Conservation (phyloP, 2,888 invertebrate species). For the Caradrina kadenii region DNA sequence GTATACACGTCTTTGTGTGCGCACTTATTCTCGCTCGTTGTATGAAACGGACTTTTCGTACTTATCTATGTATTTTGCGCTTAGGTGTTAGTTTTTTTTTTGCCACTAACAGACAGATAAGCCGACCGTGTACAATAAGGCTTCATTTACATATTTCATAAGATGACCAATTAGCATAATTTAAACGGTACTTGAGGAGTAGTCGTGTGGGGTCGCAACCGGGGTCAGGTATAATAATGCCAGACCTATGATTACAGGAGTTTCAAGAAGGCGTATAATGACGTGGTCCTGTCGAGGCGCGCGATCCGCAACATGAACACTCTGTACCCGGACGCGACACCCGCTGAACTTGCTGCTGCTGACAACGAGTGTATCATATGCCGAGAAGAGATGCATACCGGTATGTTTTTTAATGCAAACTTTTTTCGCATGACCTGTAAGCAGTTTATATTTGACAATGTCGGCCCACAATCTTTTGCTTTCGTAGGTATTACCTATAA, state of each 20-base stretch:
- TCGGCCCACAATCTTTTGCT: no score
- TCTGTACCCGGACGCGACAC: constrained; percentile 98
- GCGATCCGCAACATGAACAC: constrained; percentile 99
- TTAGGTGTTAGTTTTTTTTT: neutral
- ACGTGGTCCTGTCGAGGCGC: constrained; percentile 98
- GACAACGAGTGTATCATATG: constrained; percentile 99
- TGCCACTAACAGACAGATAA: neutral
- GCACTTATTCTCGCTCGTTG: neutral
- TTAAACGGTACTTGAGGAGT: neutral
- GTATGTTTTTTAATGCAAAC: constrained; percentile 69
- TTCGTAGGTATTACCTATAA: no score
- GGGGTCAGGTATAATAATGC: constrained; percentile 24
- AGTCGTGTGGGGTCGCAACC: constrained; percentile 1
- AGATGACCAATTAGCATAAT: constrained; percentile 14
- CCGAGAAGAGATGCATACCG: constrained; percentile 95
- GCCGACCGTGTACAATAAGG: neutral
- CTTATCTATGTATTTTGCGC: neutral
- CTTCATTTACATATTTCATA: constrained; percentile 27
- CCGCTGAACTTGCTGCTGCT: constrained; percentile 96
- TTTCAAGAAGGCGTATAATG: constrained; percentile 99
- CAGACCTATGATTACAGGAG: constrained; percentile 90
- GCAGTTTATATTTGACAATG: neutral
- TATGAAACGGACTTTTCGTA: neutral
- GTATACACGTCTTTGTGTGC: no score
- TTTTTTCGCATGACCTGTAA: neutral